Conservation (phyloP, 1,140 invertebrate species). For the Panagrolaimus sp. region DNA sequence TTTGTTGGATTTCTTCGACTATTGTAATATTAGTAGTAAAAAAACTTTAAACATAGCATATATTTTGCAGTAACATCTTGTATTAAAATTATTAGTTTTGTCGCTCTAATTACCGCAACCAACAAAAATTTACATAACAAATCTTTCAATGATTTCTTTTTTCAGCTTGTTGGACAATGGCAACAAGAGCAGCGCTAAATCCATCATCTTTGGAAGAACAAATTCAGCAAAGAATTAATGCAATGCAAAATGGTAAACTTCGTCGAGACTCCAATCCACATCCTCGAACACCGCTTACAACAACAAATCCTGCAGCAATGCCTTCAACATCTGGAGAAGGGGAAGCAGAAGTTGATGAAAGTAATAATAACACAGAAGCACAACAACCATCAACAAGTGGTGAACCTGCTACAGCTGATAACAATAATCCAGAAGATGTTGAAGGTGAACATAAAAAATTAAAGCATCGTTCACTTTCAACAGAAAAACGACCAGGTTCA, state of each 20-base stretch:
- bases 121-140: too few species aligned
- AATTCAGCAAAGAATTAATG: slow-evolving; percentile 30
- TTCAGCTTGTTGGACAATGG: slow-evolving; percentile 56
- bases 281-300: slow-evolving; percentile 15
- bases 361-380: not conserved
- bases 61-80: too few species aligned
- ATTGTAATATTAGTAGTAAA: too few species aligned
- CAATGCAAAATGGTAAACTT: slow-evolving; percentile 14
- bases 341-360: slow-evolving; percentile 12
- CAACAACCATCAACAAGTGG: not conserved
- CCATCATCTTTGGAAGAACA: slow-evolving; percentile 46
- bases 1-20: too few species aligned
- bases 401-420: not conserved
- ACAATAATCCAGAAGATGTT: not conserved
- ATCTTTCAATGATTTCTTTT: too few species aligned
- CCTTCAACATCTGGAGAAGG: slow-evolving; percentile 7
- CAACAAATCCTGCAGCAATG: slow-evolving; percentile 13
- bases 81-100: too few species aligned
- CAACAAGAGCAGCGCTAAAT: slow-evolving; percentile 47
- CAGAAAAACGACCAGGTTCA: slow-evolving; percentile 16
- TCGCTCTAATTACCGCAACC: too few species aligned
- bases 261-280: slow-evolving; percentile 16
- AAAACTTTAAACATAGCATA: too few species aligned
- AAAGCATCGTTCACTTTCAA: slow-evolving; percentile 7
- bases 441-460: too few species aligned